These are phyloP conservation scores for Sarcophaga bullata DNA, from an alignment of 1,140 invertebrate genomes.

Conservation along the genomic window DNA sequence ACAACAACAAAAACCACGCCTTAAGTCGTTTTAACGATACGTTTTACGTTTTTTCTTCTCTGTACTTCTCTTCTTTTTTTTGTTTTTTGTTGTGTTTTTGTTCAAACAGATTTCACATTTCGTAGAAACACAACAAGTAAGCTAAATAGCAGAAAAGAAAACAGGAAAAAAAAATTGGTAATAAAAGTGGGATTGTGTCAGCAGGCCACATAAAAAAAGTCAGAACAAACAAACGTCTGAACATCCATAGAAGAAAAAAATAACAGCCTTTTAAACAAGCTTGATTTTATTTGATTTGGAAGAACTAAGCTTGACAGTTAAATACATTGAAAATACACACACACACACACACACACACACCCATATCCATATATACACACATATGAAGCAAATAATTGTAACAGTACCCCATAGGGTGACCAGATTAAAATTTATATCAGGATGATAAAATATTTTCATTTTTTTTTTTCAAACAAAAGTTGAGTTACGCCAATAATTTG, in stretches of 20 bases:
- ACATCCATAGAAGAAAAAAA: not conserved
- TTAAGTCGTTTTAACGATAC: slow-evolving; percentile 16
- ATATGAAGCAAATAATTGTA: too few relatives aligned
- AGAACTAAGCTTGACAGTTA: slow-evolving; percentile 8
- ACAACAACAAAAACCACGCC: not conserved
- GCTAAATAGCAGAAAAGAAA: too few relatives aligned
- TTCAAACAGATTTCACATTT: slow-evolving; percentile 23
- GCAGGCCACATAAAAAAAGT: slow-evolving; percentile 27
- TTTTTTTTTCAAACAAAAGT: too few relatives aligned
- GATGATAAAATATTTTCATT: too few relatives aligned
- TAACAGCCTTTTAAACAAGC: not conserved
- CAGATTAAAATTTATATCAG: too few relatives aligned
- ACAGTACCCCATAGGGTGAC: too few relatives aligned
- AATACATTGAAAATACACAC: not conserved
- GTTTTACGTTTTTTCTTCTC: too few relatives aligned
- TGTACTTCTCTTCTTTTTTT: too few relatives aligned
- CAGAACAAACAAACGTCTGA: not conserved
- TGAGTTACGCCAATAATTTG: too few relatives aligned
- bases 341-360: too few relatives aligned
- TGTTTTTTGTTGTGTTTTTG: not conserved
- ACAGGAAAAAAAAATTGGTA: too few relatives aligned
- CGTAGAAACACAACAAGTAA: not conserved
- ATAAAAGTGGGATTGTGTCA: slow-evolving; percentile 35
- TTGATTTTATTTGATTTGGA: not conserved
- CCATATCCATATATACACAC: too few relatives aligned